Conservation (phyloP, 1,140 invertebrate species). For the Tetraneura akinire region DNA sequence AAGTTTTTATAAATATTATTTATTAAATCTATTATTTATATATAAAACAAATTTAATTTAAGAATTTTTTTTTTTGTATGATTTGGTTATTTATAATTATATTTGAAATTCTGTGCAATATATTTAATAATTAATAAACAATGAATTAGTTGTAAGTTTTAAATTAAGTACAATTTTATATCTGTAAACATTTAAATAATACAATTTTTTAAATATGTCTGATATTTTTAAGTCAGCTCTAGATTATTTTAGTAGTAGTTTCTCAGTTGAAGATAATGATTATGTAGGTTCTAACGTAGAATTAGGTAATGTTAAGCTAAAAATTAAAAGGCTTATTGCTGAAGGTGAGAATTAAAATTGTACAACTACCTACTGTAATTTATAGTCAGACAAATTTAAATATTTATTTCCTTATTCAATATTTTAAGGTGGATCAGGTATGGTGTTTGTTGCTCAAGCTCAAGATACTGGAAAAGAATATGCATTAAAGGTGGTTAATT, state of each 20-base stretch:
- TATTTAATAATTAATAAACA: background rate
- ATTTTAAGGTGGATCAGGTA: slow-evolving; percentile 85
- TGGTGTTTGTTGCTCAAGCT: slow-evolving; percentile 92
- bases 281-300: slow-evolving; percentile 89
- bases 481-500: slow-evolving; percentile 73
- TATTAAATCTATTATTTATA: background rate
- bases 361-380: background rate
- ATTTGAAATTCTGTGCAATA: background rate
- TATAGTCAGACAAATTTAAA: too few species aligned
- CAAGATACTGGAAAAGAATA: slow-evolving; percentile 81
- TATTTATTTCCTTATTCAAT: background rate
- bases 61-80: background rate
- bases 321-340: slow-evolving; percentile 86
- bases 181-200: background rate
- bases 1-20: slow-evolving; percentile 17
- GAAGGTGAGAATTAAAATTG: slow-evolving; percentile 70
- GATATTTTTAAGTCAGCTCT: slow-evolving; percentile 86
- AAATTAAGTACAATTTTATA: slow-evolving; percentile 1
- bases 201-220: slow-evolving; percentile 67
- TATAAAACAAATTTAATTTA: background rate
- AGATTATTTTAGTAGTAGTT: slow-evolving; percentile 74
- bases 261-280: slow-evolving; percentile 71
- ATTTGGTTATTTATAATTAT: background rate
- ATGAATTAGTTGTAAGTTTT: slow-evolving; percentile 9
- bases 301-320: slow-evolving; percentile 83